Evolutionary conservation across 2,113 vertebrate genomes (phyloP).

Genomic region (Macquaria australasica): DNA sequence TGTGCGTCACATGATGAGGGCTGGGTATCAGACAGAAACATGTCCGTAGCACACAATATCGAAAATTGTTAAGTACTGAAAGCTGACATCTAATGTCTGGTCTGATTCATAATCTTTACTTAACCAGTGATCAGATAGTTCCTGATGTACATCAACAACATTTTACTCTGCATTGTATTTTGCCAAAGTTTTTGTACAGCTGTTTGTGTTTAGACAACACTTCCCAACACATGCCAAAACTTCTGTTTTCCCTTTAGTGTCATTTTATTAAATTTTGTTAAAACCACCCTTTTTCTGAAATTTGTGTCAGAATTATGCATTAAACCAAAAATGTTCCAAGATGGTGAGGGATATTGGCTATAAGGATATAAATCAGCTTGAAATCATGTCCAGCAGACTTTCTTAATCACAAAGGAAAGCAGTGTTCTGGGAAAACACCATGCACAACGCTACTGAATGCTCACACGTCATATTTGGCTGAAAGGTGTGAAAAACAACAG

Average conservation of each 20-base stretch:
- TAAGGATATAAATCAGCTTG: background rate
- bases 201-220: too few relatives aligned
- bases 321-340: background rate
- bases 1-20: too few relatives aligned
- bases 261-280: background rate
- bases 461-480: conserved; percentile 55
- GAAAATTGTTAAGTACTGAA: background rate
- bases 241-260: background rate
- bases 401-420: conserved; percentile 5
- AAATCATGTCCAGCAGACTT: background rate
- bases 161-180: background rate
- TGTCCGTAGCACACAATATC: background rate
- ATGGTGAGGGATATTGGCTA: background rate
- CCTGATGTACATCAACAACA: too few relatives aligned
- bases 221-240: too few relatives aligned
- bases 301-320: background rate
- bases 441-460: conserved; percentile 33
- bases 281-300: background rate
- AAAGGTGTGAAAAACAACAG: conserved; percentile 59
- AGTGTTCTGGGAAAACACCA: conserved; percentile 10
- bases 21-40: background rate
- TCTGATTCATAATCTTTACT: background rate
- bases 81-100: background rate
- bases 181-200: too few relatives aligned
- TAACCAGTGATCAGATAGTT: background rate